Evolutionary conservation across 1,140 invertebrate genomes (phyloP), one percentile per base, ranked within the genome.

Genomic region (Sycophila sp.): DNA sequence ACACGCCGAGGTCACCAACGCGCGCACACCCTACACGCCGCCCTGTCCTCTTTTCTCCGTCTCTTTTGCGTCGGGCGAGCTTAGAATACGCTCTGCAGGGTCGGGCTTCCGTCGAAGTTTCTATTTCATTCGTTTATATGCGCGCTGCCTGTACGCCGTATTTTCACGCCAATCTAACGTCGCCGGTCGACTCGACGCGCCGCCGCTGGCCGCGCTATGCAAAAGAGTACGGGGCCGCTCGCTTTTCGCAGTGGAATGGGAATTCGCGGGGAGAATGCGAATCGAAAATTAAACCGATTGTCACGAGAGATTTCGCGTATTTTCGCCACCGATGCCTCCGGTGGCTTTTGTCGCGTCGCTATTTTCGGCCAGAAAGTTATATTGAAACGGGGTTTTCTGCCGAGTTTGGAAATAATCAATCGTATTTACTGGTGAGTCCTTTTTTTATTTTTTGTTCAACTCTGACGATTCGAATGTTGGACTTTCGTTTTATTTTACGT

Each of bases 31-130:
- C n/a, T n/a, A 60, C 69, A 69, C 77, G 77, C 84, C 82, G 84
- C 84, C 82, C 84, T 79, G 84, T 85, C 82, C 84, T 79, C 73
- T 73, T n/a, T 77, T 76, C 62, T 65, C 42, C 22, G n/a, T 45
- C 69, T 45, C 42, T n/a, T 32, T 8, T 36, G n/a, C n/a, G n/a
- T n/a, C n/a, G n/a, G n/a, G n/a, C 34, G 38, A 55, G 36, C 58
- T 45, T 56, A 56, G 40, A 63, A 70, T 56, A 51, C 34, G 22
- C 7, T 60, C 22, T 47, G 45, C n/a, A 17, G 34, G 22, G 15
- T n/a, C 11, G 11, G 36, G 28, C 15, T n/a, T 15, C 13, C n/a
- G 55, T 6, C 26, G 42, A 55, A 62, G 67, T 63, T 69, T 64
- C 68, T 58, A 45, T 70, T 70, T 70, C 68, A 70, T 64, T 70